Percentiles rank a stretch among this genome's conserved stretches.
These are phyloP conservation scores for Ellobium chinense DNA, from an alignment of 2,888 invertebrate genomes.

Conservation along the genomic window DNA sequence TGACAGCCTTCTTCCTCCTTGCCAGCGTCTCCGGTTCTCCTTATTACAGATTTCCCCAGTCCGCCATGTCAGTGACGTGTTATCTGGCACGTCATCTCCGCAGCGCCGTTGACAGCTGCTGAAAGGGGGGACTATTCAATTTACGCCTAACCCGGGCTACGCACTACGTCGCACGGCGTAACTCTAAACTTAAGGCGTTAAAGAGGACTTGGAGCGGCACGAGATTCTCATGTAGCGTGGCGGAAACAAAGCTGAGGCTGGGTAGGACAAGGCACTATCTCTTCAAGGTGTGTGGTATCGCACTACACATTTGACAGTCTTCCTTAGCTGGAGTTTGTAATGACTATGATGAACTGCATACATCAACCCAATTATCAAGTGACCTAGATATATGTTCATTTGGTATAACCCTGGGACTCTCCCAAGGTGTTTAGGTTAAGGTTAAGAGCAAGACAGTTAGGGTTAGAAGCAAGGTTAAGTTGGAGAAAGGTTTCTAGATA, in stretches of 20 bases:
- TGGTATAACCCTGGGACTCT: too few relatives aligned
- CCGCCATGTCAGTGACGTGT: constrained; percentile 27
- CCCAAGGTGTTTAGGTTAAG: too few relatives aligned
- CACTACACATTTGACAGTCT: too few relatives aligned
- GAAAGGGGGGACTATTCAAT: constrained; percentile 28
- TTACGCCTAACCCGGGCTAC: constrained; percentile 10
- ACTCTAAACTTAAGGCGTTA: constrained; percentile 8
- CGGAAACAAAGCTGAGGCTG: not conserved
- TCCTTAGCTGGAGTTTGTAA: too few relatives aligned
- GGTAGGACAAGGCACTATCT: constrained; percentile 1
- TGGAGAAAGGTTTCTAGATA: too few relatives aligned
- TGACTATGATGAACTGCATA: too few relatives aligned
- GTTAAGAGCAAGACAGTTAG: too few relatives aligned
- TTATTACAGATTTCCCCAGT: constrained; percentile 22
- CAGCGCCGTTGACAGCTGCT: constrained; percentile 9
- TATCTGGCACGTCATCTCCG: constrained; percentile 25
- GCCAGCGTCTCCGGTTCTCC: constrained; percentile 9
- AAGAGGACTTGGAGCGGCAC: not conserved
- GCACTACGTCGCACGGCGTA: constrained; percentile 6
- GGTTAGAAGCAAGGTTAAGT: too few relatives aligned
- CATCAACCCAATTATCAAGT: too few relatives aligned
- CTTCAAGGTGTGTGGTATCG: constrained; percentile 21
- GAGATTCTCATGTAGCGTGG: not conserved
- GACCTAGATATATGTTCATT: too few relatives aligned
- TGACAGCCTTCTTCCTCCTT: not conserved